phyloP scores from a whole-genome alignment of 2,888 invertebrate species.

The Macropis europaea region DNA sequence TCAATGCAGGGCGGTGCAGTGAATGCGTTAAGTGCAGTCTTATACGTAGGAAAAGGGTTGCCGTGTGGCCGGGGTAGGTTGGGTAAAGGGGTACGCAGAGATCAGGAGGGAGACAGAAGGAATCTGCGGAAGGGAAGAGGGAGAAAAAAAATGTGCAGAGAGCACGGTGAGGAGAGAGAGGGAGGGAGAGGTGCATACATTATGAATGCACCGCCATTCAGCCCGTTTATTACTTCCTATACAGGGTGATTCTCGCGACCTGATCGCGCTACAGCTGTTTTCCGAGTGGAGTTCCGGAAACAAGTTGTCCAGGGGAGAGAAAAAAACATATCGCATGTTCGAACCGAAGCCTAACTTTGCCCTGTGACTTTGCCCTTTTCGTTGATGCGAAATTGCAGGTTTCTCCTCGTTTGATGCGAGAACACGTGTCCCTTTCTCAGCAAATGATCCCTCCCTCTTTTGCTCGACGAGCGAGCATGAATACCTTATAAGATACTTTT shows the following conservation, averaged over 20 bases:
- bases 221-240: slow-evolving; percentile 71
- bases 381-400: too few species aligned
- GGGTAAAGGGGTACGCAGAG: slow-evolving; percentile 31
- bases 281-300: not conserved
- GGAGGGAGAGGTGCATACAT: slow-evolving; percentile 60
- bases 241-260: slow-evolving; percentile 26
- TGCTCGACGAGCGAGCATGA: too few species aligned
- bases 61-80: slow-evolving; percentile 59
- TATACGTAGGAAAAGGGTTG: slow-evolving; percentile 61
- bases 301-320: too few species aligned
- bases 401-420: too few species aligned
- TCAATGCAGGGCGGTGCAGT: slow-evolving; percentile 71
- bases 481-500: too few species aligned
- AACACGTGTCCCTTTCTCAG: too few species aligned
- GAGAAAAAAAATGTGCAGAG: slow-evolving; percentile 37
- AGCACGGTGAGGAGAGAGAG: slow-evolving; percentile 17
- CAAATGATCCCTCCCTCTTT: too few species aligned
- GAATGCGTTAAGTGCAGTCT: slow-evolving; percentile 75
- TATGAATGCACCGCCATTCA: slow-evolving; percentile 74
- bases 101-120: slow-evolving; percentile 25
- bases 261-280: slow-evolving; percentile 1
- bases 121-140: slow-evolving; percentile 32
- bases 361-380: too few species aligned
- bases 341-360: too few species aligned
- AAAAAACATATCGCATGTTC: too few species aligned